phyloP scores from a whole-genome alignment of 2,113 vertebrate genomes.

The Cyphomyrus plagiostoma region DNA sequence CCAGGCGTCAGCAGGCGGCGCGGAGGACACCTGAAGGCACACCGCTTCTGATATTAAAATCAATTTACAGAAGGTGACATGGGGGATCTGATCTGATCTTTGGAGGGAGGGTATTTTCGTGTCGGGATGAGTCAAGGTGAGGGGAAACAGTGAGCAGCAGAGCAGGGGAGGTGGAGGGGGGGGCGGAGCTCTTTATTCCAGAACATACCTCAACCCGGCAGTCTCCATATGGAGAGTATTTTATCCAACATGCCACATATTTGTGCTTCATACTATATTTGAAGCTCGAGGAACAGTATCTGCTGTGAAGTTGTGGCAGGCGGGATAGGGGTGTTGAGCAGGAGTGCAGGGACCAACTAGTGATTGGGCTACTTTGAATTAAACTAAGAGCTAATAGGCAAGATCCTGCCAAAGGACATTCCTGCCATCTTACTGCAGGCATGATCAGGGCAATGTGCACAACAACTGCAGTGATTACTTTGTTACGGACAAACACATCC shows the following conservation, averaged over 20 bases:
- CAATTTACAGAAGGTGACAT: slow-evolving; percentile 50
- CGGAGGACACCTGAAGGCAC: slow-evolving; percentile 43
- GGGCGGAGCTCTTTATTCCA: neutral
- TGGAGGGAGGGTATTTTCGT: neutral
- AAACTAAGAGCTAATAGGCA: slow-evolving; percentile 22
- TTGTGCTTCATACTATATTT: slow-evolving; percentile 16
- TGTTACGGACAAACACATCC: slow-evolving; percentile 55
- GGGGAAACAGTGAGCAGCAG: neutral
- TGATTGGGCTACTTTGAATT: slow-evolving; percentile 32
- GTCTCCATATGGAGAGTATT: neutral
- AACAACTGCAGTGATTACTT: slow-evolving; percentile 56
- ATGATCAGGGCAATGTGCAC: slow-evolving; percentile 37
- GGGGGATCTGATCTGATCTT: slow-evolving; percentile 30
- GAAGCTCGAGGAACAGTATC: slow-evolving; percentile 1
- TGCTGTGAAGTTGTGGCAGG: neutral
- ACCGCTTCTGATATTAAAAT: slow-evolving; percentile 58
- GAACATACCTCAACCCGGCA: neutral
- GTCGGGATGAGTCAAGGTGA: neutral
- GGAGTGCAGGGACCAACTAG: neutral
- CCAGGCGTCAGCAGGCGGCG: slow-evolving; percentile 53
- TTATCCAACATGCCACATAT: slow-evolving; percentile 13
- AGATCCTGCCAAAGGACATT: slow-evolving; percentile 21
- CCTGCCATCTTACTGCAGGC: slow-evolving; percentile 35
- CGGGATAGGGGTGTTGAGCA: neutral
- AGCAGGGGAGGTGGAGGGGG: neutral